phyloP scores from a whole-genome alignment of 1,140 invertebrate genomes.

The Leptopilina boulardi region DNA sequence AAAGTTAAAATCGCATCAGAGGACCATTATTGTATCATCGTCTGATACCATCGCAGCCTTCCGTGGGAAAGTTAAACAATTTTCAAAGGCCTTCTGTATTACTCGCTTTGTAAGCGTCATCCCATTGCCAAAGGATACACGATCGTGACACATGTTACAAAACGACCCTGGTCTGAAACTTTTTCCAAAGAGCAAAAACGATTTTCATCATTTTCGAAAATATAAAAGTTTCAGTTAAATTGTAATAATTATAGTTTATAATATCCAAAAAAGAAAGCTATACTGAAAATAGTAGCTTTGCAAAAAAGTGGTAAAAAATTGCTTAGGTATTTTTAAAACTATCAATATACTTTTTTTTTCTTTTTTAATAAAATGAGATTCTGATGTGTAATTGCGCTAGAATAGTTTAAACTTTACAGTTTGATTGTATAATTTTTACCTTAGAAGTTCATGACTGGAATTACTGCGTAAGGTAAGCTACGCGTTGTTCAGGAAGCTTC shows the following conservation, averaged over 20 bases:
- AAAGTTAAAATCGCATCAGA: conserved; percentile 66
- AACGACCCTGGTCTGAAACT: conserved; percentile 53
- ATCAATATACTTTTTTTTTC: not conserved
- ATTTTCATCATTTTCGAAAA: conserved; percentile 47
- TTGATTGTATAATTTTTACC: conserved; percentile 27
- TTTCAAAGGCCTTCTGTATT: conserved; percentile 50
- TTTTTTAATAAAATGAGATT: not conserved
- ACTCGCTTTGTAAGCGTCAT: conserved; percentile 36
- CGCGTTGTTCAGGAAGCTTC: conserved; percentile 56
- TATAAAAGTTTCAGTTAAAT: not conserved
- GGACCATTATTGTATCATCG: conserved; percentile 64
- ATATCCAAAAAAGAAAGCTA: too few relatives aligned
- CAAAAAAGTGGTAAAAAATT: too few relatives aligned
- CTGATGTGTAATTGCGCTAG: conserved; percentile 5
- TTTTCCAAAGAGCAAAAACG: conserved; percentile 55
- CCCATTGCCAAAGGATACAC: conserved; percentile 42
- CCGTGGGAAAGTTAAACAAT: conserved; percentile 65
- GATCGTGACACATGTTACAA: conserved; percentile 55
- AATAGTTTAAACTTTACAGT: not conserved
- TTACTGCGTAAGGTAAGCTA: conserved; percentile 48
- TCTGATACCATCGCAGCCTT: conserved; percentile 47
- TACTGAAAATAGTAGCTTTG: too few relatives aligned
- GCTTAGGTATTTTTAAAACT: too few relatives aligned
- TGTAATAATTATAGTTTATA: not conserved
- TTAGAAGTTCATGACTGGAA: conserved; percentile 39